Evolutionary conservation across 2,888 invertebrate species (phyloP).

Genomic region (Coronaproctus castanopsis): DNA sequence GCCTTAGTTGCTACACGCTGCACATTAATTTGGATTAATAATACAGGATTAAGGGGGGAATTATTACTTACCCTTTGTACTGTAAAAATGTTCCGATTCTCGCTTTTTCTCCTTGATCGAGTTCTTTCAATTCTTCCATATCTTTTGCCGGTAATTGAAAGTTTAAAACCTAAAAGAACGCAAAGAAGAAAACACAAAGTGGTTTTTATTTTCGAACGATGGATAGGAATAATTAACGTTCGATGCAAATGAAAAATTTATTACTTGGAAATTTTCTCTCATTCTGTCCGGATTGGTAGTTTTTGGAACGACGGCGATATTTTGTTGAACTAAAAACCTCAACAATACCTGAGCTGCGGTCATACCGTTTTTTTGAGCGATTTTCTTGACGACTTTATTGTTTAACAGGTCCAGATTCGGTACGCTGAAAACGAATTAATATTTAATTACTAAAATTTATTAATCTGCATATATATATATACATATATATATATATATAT

Average conservation of each 20-base stretch:
- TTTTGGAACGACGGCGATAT: slow-evolving; percentile 54
- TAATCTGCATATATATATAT: too few species aligned
- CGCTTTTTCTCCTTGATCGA: slow-evolving; percentile 40
- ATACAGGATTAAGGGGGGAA: too few species aligned
- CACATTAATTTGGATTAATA: too few species aligned
- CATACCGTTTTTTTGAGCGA: slow-evolving; percentile 38
- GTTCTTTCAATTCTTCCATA: slow-evolving; percentile 31
- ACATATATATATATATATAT: too few species aligned
- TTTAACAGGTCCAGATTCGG: slow-evolving; percentile 40
- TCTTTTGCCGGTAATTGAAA: slow-evolving; percentile 38
- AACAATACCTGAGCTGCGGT: slow-evolving; percentile 49
- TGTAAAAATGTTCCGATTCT: slow-evolving; percentile 45
- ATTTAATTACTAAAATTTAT: too few species aligned
- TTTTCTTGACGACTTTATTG: slow-evolving; percentile 34
- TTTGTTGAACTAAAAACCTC: slow-evolving; percentile 44
- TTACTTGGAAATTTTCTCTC: slow-evolving; percentile 43
- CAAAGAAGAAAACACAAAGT: not conserved
- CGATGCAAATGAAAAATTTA: too few species aligned
- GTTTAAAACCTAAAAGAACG: slow-evolving; percentile 29
- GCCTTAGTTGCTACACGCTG: too few species aligned
- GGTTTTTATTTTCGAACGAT: too few species aligned
- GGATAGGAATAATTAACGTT: too few species aligned
- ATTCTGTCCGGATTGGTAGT: slow-evolving; percentile 48
- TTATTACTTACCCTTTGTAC: slow-evolving; percentile 26
- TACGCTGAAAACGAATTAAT: slow-evolving; percentile 31